A percentile compares a stretch with the other conserved stretches of the same genome.
These are phyloP conservation scores for Peromyscus maniculatus DNA, from an alignment of 2,113 vertebrate genomes.

Conservation along the genomic window DNA sequence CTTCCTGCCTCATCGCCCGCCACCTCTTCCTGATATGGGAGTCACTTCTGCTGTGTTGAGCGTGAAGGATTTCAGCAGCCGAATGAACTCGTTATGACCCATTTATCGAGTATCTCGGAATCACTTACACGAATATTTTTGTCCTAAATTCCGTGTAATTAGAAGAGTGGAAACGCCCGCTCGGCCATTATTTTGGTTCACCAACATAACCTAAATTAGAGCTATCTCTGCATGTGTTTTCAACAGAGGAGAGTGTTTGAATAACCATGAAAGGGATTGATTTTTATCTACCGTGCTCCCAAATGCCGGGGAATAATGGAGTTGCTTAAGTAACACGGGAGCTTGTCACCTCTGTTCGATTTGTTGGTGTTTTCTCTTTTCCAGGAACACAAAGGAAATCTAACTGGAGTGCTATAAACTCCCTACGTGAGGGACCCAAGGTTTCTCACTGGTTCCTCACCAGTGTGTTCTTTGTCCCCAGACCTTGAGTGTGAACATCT, in stretches of 20 bases:
- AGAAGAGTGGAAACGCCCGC: constrained; percentile 31
- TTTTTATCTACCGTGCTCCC: not conserved
- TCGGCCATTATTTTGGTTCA: constrained; percentile 39
- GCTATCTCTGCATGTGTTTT: not conserved
- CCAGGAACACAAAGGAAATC: accelerated
- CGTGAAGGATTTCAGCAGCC: not conserved
- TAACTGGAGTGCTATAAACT: accelerated
- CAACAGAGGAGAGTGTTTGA: not conserved
- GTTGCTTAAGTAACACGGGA: accelerated
- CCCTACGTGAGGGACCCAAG: accelerated
- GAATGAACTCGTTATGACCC: constrained; percentile 37
- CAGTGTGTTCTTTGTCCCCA: accelerated
- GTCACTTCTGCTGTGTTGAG: not conserved
- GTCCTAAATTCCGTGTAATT: constrained; percentile 77
- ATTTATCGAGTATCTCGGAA: constrained; percentile 66
- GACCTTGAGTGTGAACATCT: not conserved
- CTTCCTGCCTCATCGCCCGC: not conserved
- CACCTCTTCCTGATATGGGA: accelerated
- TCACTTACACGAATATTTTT: constrained; percentile 38
- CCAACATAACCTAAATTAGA: constrained; percentile 68
- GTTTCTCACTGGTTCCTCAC: not conserved
- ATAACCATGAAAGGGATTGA: not conserved
- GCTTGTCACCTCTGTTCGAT: accelerated
- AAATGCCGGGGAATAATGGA: accelerated
- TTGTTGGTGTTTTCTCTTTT: not conserved